Conservation (phyloP, 2,113 vertebrate genomes). For the Siniperca chuatsi region DNA sequence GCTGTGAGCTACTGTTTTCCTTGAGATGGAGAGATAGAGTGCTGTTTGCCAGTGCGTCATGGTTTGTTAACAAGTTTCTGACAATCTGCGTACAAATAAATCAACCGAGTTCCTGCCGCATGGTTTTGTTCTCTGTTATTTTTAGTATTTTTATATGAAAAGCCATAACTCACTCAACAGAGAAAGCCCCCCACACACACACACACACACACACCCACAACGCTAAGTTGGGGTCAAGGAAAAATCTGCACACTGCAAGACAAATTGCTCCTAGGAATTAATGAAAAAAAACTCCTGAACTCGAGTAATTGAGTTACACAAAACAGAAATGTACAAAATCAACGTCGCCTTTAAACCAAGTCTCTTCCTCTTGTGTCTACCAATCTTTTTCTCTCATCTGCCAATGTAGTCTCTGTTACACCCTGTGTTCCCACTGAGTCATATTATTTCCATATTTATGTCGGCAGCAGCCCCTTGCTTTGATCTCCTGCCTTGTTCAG, state of each 20-base stretch:
- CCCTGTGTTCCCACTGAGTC: conserved; percentile 75
- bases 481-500: conserved; percentile 72
- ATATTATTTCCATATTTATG: conserved; percentile 81
- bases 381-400: conserved; percentile 48
- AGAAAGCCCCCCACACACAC: neutral
- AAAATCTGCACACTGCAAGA: conserved; percentile 52
- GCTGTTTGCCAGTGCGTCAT: conserved; percentile 45
- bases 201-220: conserved; percentile 1
- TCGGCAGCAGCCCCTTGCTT: conserved; percentile 69
- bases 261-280: conserved; percentile 50
- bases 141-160: conserved; percentile 47
- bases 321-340: conserved; percentile 51
- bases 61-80: conserved; percentile 51
- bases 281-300: conserved; percentile 8
- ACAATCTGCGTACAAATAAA: conserved; percentile 50
- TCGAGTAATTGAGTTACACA: conserved; percentile 29
- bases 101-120: conserved; percentile 35
- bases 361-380: conserved; percentile 40
- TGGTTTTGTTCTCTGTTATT: conserved; percentile 51
- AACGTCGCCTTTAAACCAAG: conserved; percentile 15
- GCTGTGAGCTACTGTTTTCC: conserved; percentile 47
- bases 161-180: conserved; percentile 49
- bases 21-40: conserved; percentile 38
- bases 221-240: conserved; percentile 32
- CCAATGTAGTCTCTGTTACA: conserved; percentile 58